Conservation (phyloP, 2,113 vertebrate species). For the Macheiramphus alcinus region DNA sequence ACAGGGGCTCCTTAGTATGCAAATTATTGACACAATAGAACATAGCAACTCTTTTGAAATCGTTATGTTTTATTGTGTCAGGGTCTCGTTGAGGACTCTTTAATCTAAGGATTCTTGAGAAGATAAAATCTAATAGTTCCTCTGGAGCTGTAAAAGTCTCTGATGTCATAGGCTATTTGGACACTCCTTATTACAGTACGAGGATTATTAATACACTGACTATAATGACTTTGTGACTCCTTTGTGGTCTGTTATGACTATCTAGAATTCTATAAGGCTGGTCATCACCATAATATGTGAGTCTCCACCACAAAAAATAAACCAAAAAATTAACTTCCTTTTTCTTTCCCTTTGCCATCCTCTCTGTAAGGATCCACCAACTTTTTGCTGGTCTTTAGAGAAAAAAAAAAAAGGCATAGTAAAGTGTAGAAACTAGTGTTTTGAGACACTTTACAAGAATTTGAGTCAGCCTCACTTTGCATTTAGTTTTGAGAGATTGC, state of each 20-base stretch:
- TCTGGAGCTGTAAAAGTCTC: slow-evolving; percentile 64
- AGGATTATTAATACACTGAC: slow-evolving; percentile 32
- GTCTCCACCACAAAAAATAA: background rate
- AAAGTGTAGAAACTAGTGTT: background rate
- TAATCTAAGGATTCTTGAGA: slow-evolving; percentile 70
- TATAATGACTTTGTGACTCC: slow-evolving; percentile 36
- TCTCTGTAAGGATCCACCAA: background rate
- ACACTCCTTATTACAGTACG: slow-evolving; percentile 57
- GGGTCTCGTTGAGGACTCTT: slow-evolving; percentile 66
- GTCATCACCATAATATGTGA: background rate
- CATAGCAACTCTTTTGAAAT: slow-evolving; percentile 63
- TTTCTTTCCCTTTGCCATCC: background rate
- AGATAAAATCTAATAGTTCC: slow-evolving; percentile 72
- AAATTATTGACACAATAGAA: slow-evolving; percentile 71
- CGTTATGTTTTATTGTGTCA: slow-evolving; percentile 70
- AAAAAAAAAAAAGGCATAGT: background rate
- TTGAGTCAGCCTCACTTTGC: background rate
- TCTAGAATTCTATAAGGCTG: slow-evolving; percentile 6
- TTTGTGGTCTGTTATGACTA: slow-evolving; percentile 27
- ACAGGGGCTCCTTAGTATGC: slow-evolving; percentile 52
- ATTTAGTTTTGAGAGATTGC: background rate
- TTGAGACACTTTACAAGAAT: background rate
- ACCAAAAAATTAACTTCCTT: background rate
- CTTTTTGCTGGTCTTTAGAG: background rate
- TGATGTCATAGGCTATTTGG: slow-evolving; percentile 73